Base-by-base conservation (phyloP, 2,888 invertebrate genomes). In the Koerneria pararmatus region DNA sequence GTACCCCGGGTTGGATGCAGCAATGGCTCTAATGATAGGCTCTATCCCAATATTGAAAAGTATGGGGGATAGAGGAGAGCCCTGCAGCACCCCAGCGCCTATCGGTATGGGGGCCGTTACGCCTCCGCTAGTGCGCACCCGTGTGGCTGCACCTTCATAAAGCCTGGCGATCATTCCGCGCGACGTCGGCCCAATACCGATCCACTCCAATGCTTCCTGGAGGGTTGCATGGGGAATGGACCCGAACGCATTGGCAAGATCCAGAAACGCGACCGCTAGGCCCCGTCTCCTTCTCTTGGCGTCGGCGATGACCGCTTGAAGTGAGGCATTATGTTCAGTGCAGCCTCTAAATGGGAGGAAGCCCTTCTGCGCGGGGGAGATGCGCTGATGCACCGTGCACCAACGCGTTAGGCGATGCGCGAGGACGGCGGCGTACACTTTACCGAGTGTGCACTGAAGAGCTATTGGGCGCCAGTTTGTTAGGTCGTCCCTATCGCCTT, bases 201-300 rank as follows among this genome's bases (percentile, higher is more conserved):
- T n/a, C n/a, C n/a, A n/a, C n/a, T n/a, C n/a, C n/a, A n/a, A n/a
- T n/a, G n/a, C n/a, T n/a, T n/a, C n/a, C n/a, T n/a, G n/a, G 2
- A 59, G 24, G 5, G 41, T 59, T 1, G 19, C 8, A 24, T 61
- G 61, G 15, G 84, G 82, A 1, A 85, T 69, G 3, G 82, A 82
- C 0, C 80, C 82, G 68, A 85, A 84, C 1, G 85, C 84, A 37
- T 85, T 85, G 15, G 80, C 66, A 3, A 84, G 69, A 65, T 85
- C 84, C 51, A 85, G 67, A 82, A 83, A 84, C 3, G 83, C 81
- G 0, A 84, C 72, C 19, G 74, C 75, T 5, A 79, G 27, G 2
- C 27, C 35, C 19, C 35, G 15, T 1, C 60, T 49, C 1, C 31
- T 5, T 2, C 34, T 27, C 5, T 66, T 32, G 5, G 71, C 71